Percentiles rank a stretch among this genome's conserved stretches.
phyloP scores from a whole-genome alignment of 2,888 invertebrate species.

The Microctonus aethiopoides region DNA sequence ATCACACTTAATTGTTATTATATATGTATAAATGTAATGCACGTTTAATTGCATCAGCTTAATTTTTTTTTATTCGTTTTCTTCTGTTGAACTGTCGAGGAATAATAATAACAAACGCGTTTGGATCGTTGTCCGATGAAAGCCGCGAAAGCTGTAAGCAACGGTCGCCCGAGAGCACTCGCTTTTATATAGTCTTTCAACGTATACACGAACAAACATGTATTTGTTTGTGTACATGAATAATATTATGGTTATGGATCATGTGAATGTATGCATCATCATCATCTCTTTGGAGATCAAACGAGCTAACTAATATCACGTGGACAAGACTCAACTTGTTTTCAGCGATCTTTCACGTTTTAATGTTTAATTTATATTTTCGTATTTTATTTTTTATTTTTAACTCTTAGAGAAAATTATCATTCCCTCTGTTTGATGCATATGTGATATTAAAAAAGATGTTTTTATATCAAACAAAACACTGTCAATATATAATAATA shows the following conservation, averaged over 20 bases:
- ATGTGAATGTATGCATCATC: background rate
- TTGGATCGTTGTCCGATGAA: constrained; percentile 47
- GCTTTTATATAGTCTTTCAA: constrained; percentile 46
- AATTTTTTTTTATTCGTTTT: background rate
- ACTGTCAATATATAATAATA: too few relatives aligned
- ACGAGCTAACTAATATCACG: constrained; percentile 9
- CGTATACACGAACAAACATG: constrained; percentile 44
- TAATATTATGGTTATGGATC: background rate
- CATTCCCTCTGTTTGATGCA: too few relatives aligned
- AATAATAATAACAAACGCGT: constrained; percentile 18
- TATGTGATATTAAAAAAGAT: too few relatives aligned
- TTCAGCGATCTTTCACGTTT: background rate
- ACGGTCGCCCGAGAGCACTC: constrained; percentile 35
- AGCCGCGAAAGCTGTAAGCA: constrained; percentile 56
- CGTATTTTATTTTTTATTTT: too few relatives aligned
- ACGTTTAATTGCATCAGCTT: too few relatives aligned
- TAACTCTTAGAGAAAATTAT: too few relatives aligned
- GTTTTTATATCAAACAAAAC: too few relatives aligned
- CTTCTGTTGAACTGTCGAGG: background rate
- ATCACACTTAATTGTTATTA: too few relatives aligned
- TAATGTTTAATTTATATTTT: background rate
- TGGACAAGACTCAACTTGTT: background rate
- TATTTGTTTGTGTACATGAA: constrained; percentile 19
- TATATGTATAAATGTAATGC: too few relatives aligned
- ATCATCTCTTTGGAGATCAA: background rate